phyloP scores from a whole-genome alignment of 2,888 invertebrate genomes.

The Tenthredo distinguenda region DNA sequence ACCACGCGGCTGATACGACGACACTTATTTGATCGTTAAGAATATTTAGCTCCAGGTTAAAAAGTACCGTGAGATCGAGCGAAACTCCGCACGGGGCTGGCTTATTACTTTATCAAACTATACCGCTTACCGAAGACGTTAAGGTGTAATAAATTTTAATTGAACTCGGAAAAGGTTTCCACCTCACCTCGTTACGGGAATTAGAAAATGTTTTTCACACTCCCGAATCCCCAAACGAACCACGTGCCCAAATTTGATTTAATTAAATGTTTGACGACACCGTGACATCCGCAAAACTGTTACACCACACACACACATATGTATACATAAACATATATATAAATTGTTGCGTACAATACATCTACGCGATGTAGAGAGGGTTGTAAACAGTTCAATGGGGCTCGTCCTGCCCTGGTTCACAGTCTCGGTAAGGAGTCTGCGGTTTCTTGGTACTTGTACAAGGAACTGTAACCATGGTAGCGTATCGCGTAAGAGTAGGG shows the following conservation, averaged over 20 bases:
- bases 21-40: slow-evolving; percentile 49
- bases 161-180: neutral
- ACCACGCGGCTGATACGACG: neutral
- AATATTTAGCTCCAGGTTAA: slow-evolving; percentile 37
- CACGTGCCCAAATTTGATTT: neutral
- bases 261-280: neutral
- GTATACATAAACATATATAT: neutral
- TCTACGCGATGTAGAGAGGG: neutral
- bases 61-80: slow-evolving; percentile 22
- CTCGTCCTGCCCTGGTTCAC: neutral
- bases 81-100: neutral
- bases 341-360: neutral
- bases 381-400: slow-evolving; percentile 15
- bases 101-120: slow-evolving; percentile 38
- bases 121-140: neutral
- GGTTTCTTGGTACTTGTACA: slow-evolving; percentile 62
- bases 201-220: neutral
- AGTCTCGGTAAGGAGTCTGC: slow-evolving; percentile 61
- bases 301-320: too few relatives aligned
- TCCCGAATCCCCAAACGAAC: too few relatives aligned
- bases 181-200: neutral
- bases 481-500: slow-evolving; percentile 11
- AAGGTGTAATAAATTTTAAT: slow-evolving; percentile 30
- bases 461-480: slow-evolving; percentile 10
- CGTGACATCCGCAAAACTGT: too few relatives aligned